Evolutionary conservation across 1,140 invertebrate species (phyloP).

Genomic region (Onthophagus taurus): DNA sequence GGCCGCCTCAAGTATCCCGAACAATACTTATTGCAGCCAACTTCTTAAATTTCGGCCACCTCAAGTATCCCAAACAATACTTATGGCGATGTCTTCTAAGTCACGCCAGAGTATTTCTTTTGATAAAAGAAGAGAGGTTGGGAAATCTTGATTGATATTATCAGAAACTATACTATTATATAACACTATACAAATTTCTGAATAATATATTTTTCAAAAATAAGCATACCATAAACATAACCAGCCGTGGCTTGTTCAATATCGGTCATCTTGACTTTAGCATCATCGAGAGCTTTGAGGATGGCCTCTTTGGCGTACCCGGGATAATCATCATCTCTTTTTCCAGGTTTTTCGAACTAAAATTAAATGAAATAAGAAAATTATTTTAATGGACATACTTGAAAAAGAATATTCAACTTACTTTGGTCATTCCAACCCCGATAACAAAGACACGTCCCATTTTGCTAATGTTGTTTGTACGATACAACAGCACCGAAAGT

Average conservation of each 20-base stretch:
- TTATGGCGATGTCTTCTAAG: too few species aligned
- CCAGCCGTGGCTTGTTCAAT: slow-evolving; percentile 86
- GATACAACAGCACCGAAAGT: too few species aligned
- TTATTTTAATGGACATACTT: not conserved
- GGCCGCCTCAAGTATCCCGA: too few species aligned
- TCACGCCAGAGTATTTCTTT: too few species aligned
- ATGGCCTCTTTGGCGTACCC: slow-evolving; percentile 91
- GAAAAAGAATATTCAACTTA: not conserved
- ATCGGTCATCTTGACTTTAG: slow-evolving; percentile 63
- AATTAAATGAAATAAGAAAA: not conserved
- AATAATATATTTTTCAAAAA: slow-evolving; percentile 27
- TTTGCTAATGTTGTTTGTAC: too few species aligned
- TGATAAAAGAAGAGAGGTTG: too few species aligned
- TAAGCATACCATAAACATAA: slow-evolving; percentile 95
- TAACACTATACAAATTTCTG: too few species aligned
- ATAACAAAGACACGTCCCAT: slow-evolving; percentile 8
- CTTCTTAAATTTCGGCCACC: too few species aligned
- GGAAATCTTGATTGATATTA: slow-evolving; percentile 1
- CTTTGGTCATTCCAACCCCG: slow-evolving; percentile 5
- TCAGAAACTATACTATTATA: slow-evolving; percentile 43
- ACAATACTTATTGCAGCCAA: too few species aligned
- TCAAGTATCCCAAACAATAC: too few species aligned
- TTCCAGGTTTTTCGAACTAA: not conserved
- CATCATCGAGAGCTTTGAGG: slow-evolving; percentile 84
- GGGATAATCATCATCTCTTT: slow-evolving; percentile 64